These are phyloP conservation scores for Podiceps cristatus DNA, from an alignment of 2,113 vertebrate genomes.

Conservation along the genomic window DNA sequence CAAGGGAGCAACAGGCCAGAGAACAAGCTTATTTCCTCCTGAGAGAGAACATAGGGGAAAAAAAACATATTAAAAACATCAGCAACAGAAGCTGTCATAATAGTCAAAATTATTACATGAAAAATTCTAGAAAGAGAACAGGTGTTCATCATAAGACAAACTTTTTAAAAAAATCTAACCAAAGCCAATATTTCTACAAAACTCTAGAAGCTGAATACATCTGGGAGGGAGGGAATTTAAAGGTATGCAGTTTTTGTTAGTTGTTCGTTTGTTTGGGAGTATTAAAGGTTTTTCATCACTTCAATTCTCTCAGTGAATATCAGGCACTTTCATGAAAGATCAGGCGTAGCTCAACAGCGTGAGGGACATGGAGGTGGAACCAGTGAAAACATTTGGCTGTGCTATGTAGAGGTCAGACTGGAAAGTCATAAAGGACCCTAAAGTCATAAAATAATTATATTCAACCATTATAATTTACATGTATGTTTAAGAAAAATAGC, in stretches of 20 bases:
- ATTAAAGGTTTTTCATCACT: background rate
- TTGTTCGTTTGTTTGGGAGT: background rate
- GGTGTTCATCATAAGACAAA: background rate
- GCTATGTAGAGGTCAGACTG: background rate
- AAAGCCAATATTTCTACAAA: background rate
- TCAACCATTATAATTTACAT: background rate
- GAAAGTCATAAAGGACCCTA: background rate
- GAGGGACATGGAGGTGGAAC: background rate
- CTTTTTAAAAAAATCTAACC: background rate
- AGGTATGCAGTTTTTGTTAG: background rate
- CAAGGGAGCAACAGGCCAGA: background rate
- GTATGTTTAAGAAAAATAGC: background rate
- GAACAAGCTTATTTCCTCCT: background rate
- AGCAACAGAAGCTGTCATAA: background rate
- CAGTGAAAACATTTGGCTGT: background rate
- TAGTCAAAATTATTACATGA: background rate
- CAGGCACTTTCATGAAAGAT: accelerated
- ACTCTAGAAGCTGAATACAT: background rate
- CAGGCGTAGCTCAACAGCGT: accelerated
- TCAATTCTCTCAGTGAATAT: background rate
- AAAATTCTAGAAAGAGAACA: background rate
- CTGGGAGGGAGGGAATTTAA: background rate
- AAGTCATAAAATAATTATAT: background rate
- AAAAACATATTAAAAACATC: background rate
- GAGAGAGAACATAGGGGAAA: background rate